Percentiles rank a stretch among this genome's conserved stretches.
phyloP scores from a whole-genome alignment of 2,888 invertebrate genomes.

The Tortrix viridana region DNA sequence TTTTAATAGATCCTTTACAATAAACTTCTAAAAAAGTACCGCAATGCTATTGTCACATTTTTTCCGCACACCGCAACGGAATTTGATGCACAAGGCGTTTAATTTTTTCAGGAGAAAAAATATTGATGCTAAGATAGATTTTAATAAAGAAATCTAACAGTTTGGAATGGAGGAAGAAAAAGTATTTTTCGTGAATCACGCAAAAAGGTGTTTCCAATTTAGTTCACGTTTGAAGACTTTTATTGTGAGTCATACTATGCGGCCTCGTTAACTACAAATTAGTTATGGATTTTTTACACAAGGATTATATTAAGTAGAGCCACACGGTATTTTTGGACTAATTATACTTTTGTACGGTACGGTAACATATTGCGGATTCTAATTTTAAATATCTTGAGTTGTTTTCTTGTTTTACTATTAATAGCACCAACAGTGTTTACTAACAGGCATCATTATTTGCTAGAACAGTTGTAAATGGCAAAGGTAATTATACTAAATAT shows the following conservation, averaged over 20 bases:
- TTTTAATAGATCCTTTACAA: constrained; percentile 20
- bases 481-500: too few relatives aligned
- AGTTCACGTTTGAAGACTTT: constrained; percentile 22
- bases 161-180: constrained; percentile 27
- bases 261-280: constrained; percentile 23
- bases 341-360: too few relatives aligned
- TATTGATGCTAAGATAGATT: constrained; percentile 15
- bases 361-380: too few relatives aligned
- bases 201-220: constrained; percentile 35
- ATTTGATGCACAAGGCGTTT: constrained; percentile 15
- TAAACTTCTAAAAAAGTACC: constrained; percentile 14
- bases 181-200: constrained; percentile 34
- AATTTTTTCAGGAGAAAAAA: constrained; percentile 21
- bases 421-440: too few relatives aligned
- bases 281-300: neutral
- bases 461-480: too few relatives aligned
- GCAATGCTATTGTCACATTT: constrained; percentile 21
- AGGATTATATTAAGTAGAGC: too few relatives aligned
- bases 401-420: too few relatives aligned
- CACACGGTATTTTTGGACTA: too few relatives aligned
- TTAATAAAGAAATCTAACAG: constrained; percentile 36
- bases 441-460: too few relatives aligned
- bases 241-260: constrained; percentile 22
- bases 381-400: too few relatives aligned
- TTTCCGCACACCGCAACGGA: constrained; percentile 8